Evolutionary conservation across 2,113 vertebrate genomes (phyloP).

Genomic region (Toxotes chatareus): DNA sequence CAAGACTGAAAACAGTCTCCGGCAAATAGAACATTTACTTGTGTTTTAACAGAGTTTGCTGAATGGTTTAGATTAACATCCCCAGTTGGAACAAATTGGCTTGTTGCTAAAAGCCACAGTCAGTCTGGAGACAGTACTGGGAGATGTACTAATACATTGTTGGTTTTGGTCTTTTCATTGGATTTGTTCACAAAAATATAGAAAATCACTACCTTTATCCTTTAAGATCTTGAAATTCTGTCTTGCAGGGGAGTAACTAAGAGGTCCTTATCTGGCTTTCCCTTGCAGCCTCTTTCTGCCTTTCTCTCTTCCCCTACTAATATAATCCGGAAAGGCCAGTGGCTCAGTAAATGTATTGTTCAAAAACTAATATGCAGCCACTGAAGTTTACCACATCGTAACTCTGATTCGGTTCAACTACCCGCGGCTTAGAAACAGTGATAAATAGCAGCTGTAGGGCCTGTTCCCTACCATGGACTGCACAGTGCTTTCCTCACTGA

Average conservation of each 20-base stretch:
- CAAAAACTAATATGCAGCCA: not conserved
- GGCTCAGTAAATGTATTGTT: not conserved
- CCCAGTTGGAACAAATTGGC: not conserved
- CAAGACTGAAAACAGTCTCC: not conserved
- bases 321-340: not conserved
- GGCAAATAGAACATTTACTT: not conserved
- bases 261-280: not conserved
- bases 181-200: not conserved
- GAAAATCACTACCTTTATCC: not conserved
- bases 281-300: not conserved
- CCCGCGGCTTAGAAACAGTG: not conserved
- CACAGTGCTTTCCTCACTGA: not conserved
- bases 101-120: not conserved
- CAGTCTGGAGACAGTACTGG: not conserved
- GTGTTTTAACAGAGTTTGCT: not conserved
- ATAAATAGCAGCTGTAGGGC: constrained; percentile 3
- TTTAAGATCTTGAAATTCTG: not conserved
- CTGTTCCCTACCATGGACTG: not conserved
- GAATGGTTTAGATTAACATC: not conserved
- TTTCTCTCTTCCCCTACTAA: not conserved
- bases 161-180: not conserved
- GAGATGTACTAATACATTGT: not conserved
- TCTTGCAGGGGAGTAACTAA: not conserved
- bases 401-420: not conserved
- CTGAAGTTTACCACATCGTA: not conserved